Conservation (phyloP, 2,113 vertebrate species). For the Oreochromis aureus region DNA sequence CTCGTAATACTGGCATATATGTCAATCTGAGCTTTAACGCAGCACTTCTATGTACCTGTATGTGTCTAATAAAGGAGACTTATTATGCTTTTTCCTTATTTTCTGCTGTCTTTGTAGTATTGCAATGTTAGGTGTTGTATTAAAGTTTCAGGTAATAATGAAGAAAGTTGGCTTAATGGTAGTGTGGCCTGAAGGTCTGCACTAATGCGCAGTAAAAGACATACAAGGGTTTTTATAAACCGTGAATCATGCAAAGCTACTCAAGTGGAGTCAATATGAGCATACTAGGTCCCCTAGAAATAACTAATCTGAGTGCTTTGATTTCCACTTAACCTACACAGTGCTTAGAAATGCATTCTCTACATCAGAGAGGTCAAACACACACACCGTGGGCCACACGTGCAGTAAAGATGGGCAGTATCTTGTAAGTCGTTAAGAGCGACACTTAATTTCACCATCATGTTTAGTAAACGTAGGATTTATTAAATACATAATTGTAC, state of each 20-base stretch:
- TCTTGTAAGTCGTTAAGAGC: not conserved
- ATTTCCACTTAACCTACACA: not conserved
- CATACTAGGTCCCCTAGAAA: not conserved
- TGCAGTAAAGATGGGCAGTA: not conserved
- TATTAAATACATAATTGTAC: not conserved
- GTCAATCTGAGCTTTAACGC: not conserved
- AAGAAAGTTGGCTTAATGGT: not conserved
- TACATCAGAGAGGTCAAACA: not conserved
- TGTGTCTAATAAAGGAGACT: not conserved
- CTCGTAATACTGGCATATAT: not conserved
- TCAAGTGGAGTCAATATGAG: not conserved
- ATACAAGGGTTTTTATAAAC: not conserved
- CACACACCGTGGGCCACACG: not conserved
- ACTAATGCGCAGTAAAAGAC: not conserved
- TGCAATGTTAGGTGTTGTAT: not conserved
- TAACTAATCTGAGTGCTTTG: slow-evolving; percentile 16
- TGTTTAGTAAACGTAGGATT: not conserved
- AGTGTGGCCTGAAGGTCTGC: not conserved
- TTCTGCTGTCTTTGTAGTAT: not conserved
- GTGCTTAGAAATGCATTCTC: not conserved
- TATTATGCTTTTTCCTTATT: not conserved
- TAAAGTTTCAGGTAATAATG: not conserved
- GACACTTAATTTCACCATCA: not conserved
- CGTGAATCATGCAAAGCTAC: not conserved
- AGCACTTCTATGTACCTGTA: not conserved